Percentiles rank a stretch among this genome's conserved stretches.
Evolutionary conservation across 2,888 invertebrate genomes (phyloP).

Genomic region (Xestia ashworthii): DNA sequence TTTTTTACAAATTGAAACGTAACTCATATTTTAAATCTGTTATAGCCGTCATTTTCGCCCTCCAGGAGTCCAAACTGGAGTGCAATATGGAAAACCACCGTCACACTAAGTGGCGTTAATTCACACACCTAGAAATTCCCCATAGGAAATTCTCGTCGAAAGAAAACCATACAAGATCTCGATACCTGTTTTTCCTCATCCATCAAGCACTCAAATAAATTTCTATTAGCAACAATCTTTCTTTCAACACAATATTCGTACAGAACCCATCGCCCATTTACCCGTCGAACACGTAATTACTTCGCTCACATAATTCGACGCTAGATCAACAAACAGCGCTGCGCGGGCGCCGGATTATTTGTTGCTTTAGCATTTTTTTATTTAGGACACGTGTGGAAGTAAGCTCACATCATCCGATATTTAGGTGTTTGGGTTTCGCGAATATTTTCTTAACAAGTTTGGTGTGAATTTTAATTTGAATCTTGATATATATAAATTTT

Average conservation of each 20-base stretch:
- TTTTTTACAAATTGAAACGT: too few species aligned
- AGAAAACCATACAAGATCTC: slow-evolving; percentile 1
- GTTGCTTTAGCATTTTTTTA: slow-evolving; percentile 80
- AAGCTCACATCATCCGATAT: slow-evolving; percentile 48
- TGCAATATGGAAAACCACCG: not conserved
- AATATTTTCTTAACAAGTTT: slow-evolving; percentile 48
- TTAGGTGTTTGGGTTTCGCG: slow-evolving; percentile 53
- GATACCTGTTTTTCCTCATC: slow-evolving; percentile 41
- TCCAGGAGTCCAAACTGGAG: not conserved
- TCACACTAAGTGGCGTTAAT: not conserved
- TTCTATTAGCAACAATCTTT: slow-evolving; percentile 41
- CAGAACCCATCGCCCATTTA: slow-evolving; percentile 61
- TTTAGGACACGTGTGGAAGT: slow-evolving; percentile 73
- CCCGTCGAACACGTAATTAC: slow-evolving; percentile 69
- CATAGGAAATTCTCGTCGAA: slow-evolving; percentile 8
- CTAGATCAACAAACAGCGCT: slow-evolving; percentile 78
- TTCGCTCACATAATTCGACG: slow-evolving; percentile 77
- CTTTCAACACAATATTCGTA: slow-evolving; percentile 46
- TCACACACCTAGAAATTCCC: not conserved
- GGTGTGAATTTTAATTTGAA: slow-evolving; percentile 33
- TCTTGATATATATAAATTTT: not conserved
- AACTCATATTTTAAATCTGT: too few species aligned
- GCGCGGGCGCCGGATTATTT: slow-evolving; percentile 73
- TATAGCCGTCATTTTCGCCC: too few species aligned
- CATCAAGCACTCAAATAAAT: slow-evolving; percentile 40